These are phyloP conservation scores for Heliconius melpomene DNA, from an alignment of 1,140 invertebrate species.

Conservation along the genomic window DNA sequence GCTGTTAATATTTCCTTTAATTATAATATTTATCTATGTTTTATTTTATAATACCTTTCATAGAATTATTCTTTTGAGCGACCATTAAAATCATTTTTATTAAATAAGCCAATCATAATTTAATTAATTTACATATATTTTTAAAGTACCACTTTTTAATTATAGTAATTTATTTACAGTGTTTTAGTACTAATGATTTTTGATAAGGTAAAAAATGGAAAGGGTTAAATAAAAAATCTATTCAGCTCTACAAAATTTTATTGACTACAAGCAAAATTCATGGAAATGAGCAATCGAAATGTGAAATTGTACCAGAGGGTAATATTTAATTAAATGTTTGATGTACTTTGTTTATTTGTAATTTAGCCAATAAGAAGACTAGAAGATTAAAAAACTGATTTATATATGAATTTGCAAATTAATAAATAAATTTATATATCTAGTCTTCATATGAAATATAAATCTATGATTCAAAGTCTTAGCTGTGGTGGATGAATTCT, in stretches of 20 bases:
- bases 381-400: background rate
- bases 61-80: too few relatives aligned
- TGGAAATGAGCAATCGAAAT: background rate
- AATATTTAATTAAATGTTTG: too few relatives aligned
- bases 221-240: background rate
- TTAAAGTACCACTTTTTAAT: background rate
- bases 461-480: constrained; percentile 5
- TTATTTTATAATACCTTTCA: too few relatives aligned
- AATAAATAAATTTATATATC: background rate
- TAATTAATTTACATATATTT: background rate
- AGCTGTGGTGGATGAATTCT: constrained; percentile 7
- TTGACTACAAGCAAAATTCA: background rate
- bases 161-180: background rate
- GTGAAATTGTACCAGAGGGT: background rate
- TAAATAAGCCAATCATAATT: too few relatives aligned
- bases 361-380: background rate
- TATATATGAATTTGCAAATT: background rate
- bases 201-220: background rate
- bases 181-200: background rate
- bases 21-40: too few relatives aligned
- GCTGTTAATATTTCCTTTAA: too few relatives aligned
- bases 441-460: background rate
- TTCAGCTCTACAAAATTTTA: background rate
- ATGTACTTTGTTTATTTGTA: background rate
- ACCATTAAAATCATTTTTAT: too few relatives aligned